Evolutionary conservation across 2,888 invertebrate species (phyloP).

Genomic region (Ophion slaviceki): DNA sequence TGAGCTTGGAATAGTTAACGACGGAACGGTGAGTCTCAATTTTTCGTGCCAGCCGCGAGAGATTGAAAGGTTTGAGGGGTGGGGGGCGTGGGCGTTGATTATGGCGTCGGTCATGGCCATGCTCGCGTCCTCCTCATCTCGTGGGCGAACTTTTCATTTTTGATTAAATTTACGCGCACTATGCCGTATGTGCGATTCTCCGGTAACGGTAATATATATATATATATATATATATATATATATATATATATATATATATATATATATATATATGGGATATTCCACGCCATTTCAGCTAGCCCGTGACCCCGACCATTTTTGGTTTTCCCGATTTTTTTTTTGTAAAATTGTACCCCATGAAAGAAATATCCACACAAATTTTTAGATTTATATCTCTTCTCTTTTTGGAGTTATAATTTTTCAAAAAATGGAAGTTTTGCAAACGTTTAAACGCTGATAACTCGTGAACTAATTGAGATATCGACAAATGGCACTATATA

Average conservation of each 20-base stretch:
- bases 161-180: slow-evolving; percentile 46
- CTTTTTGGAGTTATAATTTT: too few relatives aligned
- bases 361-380: too few relatives aligned
- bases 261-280: background rate
- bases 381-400: too few relatives aligned
- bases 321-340: too few relatives aligned
- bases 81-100: slow-evolving; percentile 51
- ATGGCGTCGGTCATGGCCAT: slow-evolving; percentile 48
- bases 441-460: too few relatives aligned
- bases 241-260: background rate
- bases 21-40: slow-evolving; percentile 9
- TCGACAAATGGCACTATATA: too few relatives aligned
- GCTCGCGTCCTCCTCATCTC: slow-evolving; percentile 23
- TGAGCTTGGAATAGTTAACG: slow-evolving; percentile 28
- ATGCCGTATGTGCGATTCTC: background rate
- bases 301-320: too few relatives aligned
- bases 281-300: too few relatives aligned
- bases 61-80: slow-evolving; percentile 23
- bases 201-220: slow-evolving; percentile 2
- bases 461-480: too few relatives aligned
- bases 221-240: background rate
- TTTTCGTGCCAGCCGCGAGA: slow-evolving; percentile 41
- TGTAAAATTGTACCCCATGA: too few relatives aligned
- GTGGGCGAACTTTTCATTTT: slow-evolving; percentile 47
- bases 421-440: too few relatives aligned